Base-by-base conservation (phyloP, 2,113 vertebrate species). In the Neodon shergylaensis region DNA sequence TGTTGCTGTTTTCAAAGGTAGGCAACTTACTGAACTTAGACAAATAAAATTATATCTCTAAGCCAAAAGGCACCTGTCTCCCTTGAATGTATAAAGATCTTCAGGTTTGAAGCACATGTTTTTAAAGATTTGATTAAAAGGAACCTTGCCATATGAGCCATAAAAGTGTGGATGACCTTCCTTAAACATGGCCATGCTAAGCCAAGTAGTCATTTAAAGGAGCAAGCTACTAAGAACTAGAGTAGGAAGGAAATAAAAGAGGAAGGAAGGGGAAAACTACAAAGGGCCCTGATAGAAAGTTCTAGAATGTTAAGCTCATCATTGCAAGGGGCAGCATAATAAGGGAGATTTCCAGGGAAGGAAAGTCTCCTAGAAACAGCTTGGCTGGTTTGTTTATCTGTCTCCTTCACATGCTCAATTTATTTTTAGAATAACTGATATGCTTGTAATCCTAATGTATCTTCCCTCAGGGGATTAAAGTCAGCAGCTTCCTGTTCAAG, bases 381-480 rank as follows among this genome's bases (percentile, higher is more conserved):
- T 92, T 95, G 92, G 68, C 88, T 92, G 22, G 78, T 92, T 94
- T 73, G 87, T 81, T 96, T 91, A 96, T 96, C 92, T 94, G 92
- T 96, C 96, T 96, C 92, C 93, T 92, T 97, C 92, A 78, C 88
- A 95, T 83, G 88, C 94, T 94, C 97, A 93, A 88, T 82, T 96
- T 96, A 97, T 96, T 97, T 97, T 97, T 96, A 97, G 96, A 96
- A 92, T 95, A 96, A 96, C 61, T 94, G 97, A 96, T 95, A 88
- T 28, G 90, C 95, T 97, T 96, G 77, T 92, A 94, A 95, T 96
- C 96, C 88, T 91, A 96, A 94, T 97, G 47, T 58, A 93, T 92
- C 85, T 94, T 94, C 91, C 96, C 63, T 44, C n/a, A n/a, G 95
- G 94, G 96, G 94, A 95, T 95, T 94, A 82, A 91, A 94, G 81